These are phyloP conservation scores for Dendrolimus punctatus DNA, from an alignment of 1,140 invertebrate species.

Conservation along the genomic window DNA sequence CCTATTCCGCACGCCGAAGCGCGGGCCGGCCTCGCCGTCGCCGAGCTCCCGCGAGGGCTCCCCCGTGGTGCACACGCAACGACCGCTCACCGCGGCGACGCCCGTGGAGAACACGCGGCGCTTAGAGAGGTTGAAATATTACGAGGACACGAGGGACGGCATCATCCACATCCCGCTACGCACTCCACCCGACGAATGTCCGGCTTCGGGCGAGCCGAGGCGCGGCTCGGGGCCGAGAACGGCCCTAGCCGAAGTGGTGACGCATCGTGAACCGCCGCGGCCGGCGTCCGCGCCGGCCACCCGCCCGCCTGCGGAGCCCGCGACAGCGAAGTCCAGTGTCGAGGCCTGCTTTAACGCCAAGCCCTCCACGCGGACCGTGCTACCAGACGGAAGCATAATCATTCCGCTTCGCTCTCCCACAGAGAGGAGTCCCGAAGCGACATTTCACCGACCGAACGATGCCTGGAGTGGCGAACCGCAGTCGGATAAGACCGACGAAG, in stretches of 20 bases:
- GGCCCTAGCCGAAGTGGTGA: constrained; percentile 9
- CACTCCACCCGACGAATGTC: constrained; percentile 75
- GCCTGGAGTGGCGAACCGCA: not conserved
- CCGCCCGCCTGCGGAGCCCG: constrained; percentile 19
- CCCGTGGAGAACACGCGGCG: constrained; percentile 16
- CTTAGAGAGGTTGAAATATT: constrained; percentile 68
- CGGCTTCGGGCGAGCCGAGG: constrained; percentile 13
- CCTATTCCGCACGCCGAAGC: constrained; percentile 73
- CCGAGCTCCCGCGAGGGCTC: constrained; percentile 43
- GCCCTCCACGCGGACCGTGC: constrained; percentile 43
- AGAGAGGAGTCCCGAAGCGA: constrained; percentile 28
- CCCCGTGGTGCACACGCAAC: constrained; percentile 32
- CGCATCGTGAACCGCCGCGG: constrained; percentile 21
- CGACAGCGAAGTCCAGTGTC: constrained; percentile 9
- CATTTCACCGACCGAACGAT: not conserved
- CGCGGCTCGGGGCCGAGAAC: constrained; percentile 9
- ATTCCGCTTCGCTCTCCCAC: constrained; percentile 72
- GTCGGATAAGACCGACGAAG: not conserved
- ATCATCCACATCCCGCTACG: constrained; percentile 77
- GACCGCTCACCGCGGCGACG: constrained; percentile 21
- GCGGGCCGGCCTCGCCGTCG: constrained; percentile 40
- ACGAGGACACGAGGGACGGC: constrained; percentile 74
- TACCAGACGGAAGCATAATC: constrained; percentile 69
- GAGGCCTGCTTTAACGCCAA: constrained; percentile 16
- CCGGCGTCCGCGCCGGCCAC: constrained; percentile 44